These are phyloP conservation scores for Melipona beecheii DNA, from an alignment of 2,888 invertebrate species.

Conservation along the genomic window DNA sequence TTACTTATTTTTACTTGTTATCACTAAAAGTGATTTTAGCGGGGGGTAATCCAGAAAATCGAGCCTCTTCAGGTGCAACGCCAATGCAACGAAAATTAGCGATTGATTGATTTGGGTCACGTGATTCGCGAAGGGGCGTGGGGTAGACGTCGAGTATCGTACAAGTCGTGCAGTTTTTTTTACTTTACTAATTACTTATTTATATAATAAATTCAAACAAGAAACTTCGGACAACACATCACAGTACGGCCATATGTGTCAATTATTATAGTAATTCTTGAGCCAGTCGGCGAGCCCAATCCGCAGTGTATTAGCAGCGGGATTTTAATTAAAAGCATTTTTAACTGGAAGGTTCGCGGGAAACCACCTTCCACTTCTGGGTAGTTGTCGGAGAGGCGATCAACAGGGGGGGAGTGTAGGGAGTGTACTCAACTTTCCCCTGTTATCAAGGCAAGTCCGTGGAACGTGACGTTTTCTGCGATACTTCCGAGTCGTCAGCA, in stretches of 20 bases:
- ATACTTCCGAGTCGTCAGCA: slow-evolving; percentile 40
- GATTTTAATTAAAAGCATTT: slow-evolving; percentile 54
- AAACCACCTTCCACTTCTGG: slow-evolving; percentile 7
- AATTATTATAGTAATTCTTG: slow-evolving; percentile 25
- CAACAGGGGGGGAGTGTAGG: slow-evolving; percentile 30
- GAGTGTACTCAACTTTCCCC: slow-evolving; percentile 46
- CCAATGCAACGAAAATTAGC: too few species aligned
- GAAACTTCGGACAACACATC: not conserved
- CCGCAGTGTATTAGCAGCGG: not conserved
- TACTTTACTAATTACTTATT: too few species aligned
- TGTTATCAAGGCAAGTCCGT: slow-evolving; percentile 59
- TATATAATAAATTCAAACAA: not conserved
- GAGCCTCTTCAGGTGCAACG: too few species aligned
- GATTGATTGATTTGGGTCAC: too few species aligned
- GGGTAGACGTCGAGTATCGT: too few species aligned
- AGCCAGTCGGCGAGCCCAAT: not conserved
- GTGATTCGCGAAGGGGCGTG: too few species aligned
- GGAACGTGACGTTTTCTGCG: slow-evolving; percentile 14
- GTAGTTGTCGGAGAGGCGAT: slow-evolving; percentile 20
- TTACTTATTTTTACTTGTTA: too few species aligned
- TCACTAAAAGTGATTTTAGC: too few species aligned
- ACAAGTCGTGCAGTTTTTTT: too few species aligned
- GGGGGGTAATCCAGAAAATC: too few species aligned
- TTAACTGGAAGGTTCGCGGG: slow-evolving; percentile 31
- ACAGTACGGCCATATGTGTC: not conserved